Base-by-base conservation (phyloP, 2,888 invertebrate genomes). In the Elysia crispata region DNA sequence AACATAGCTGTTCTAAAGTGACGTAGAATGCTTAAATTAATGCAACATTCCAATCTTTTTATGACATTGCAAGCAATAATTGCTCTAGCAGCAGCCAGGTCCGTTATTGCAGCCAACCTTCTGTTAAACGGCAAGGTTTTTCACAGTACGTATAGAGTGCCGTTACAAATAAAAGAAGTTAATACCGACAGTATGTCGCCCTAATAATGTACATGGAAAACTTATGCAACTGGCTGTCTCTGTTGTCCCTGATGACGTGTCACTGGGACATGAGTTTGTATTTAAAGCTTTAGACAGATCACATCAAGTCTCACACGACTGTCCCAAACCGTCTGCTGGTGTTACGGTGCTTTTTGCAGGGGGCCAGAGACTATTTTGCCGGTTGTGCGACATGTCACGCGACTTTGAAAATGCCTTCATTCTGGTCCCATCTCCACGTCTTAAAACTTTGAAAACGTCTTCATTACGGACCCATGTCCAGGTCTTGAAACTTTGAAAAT, bases 121-220 rank as follows among this genome's bases (percentile, higher is more conserved):
- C 41, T 70, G 1, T 1, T n/a, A 1, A 41, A 41, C 5, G 69
- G 69, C 30, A 30, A 18, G 33, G 33, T 33, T 70, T 41, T 30
- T n/a, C 69, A 70, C 33, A 70, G 33, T 33, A 31, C 33, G 5
- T 70, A 5, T 70, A 70, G 33, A 23, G 33, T 70, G 69, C 69
- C 69, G 6, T n/a, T 70, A n/a, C n/a, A 31, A 33, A 70, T 70
- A 3, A 30, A 70, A 8, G n/a, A n/a, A n/a, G 18, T 20, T 13
- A 31, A 31, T 1, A 70, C 33, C 30, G 30, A 33, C 41, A 70
- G 41, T 31, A 23, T 70, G 31, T 30, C 28, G 3, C n/a, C 3
- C 5, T 41, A 18, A 25, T 13, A 18, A 5, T 25, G 1, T 30
- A 25, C 1, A n/a, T 66, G 66, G 66, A 13, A 66, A 66, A 18